phyloP scores from a whole-genome alignment of 2,888 invertebrate genomes.

The Diarsia dahlii region DNA sequence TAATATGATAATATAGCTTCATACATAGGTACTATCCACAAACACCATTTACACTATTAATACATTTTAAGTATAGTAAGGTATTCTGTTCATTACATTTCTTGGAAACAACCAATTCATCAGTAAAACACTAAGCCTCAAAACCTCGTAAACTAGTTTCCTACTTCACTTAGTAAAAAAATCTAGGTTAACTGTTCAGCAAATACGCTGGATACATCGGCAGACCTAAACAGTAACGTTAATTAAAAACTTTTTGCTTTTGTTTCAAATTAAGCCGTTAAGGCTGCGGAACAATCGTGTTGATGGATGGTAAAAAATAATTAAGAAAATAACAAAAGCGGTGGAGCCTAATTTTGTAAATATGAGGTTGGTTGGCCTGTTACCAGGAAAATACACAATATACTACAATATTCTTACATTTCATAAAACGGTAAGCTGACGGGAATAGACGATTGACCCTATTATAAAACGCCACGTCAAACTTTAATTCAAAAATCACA shows the following conservation, averaged over 20 bases:
- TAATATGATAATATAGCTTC: background rate
- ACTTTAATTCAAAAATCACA: background rate
- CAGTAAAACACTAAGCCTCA: conserved; percentile 9
- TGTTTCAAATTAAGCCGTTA: conserved; percentile 51
- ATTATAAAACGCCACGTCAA: background rate
- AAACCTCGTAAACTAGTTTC: conserved; percentile 18
- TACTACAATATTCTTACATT: background rate
- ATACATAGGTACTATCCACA: background rate
- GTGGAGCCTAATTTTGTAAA: conserved; percentile 15
- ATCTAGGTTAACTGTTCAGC: conserved; percentile 45
- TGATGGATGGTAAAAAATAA: conserved; percentile 51
- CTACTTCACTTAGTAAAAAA: conserved; percentile 27
- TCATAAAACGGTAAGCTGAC: background rate
- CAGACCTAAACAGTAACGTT: conserved; percentile 42
- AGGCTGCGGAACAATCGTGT: conserved; percentile 33
- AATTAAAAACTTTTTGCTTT: conserved; percentile 53
- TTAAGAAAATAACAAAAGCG: conserved; percentile 41
- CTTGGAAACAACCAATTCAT: background rate
- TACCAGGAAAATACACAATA: background rate
- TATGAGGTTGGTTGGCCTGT: background rate
- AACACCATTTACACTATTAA: background rate
- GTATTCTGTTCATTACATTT: background rate
- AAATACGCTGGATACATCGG: conserved; percentile 44
- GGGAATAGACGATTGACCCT: background rate
- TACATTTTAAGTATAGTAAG: background rate